A percentile compares a stretch with the other conserved stretches of the same genome.
These are phyloP conservation scores for Cryptoblepharus egeriae DNA, from an alignment of 2,797 vertebrate genomes.

Conservation along the genomic window DNA sequence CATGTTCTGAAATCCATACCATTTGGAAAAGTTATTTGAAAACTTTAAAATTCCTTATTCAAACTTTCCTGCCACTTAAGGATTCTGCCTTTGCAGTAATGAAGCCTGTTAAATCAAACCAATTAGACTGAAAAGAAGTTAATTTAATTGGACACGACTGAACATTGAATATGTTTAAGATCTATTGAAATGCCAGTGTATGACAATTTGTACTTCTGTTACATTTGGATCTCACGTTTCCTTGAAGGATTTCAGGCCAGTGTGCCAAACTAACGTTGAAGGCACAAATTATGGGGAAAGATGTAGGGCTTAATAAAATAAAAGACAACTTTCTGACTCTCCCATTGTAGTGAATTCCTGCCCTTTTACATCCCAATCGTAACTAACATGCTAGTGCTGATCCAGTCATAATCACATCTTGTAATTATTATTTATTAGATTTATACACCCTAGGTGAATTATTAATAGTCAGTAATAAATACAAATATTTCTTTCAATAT, in stretches of 20 bases:
- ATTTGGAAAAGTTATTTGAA: background rate
- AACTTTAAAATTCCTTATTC: background rate
- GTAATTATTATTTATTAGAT: too few species aligned
- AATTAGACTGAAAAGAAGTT: background rate
- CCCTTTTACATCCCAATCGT: background rate
- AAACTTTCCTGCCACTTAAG: background rate
- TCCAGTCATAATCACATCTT: too few species aligned
- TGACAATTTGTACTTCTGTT: background rate
- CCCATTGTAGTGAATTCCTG: too few species aligned
- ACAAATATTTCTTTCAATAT: too few species aligned
- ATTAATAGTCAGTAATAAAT: too few species aligned
- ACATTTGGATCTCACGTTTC: background rate
- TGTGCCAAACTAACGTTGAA: too few species aligned
- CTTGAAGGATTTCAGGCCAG: background rate
- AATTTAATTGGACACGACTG: background rate
- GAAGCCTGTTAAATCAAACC: background rate
- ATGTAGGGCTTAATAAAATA: too few species aligned
- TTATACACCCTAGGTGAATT: too few species aligned
- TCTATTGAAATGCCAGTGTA: background rate
- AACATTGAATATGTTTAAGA: background rate
- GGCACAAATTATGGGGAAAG: too few species aligned
- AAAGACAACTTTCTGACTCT: too few species aligned
- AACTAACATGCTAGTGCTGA: background rate
- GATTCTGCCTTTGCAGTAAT: background rate
- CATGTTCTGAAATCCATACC: background rate